phyloP scores from a whole-genome alignment of 2,113 vertebrate species.

The Alaudala cheleensis region DNA sequence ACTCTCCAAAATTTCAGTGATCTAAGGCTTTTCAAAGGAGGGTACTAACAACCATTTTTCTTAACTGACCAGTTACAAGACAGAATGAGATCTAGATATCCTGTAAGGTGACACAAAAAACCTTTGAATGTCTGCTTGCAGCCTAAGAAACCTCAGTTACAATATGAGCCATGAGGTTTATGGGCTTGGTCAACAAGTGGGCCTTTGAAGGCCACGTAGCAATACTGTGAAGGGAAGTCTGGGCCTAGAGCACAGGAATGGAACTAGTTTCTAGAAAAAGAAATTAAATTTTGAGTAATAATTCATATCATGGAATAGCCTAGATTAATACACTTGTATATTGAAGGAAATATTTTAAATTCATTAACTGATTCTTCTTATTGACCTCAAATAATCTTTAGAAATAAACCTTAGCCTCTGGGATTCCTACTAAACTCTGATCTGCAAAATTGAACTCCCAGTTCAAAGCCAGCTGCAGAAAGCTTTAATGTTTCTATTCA shows the following conservation, averaged over 20 bases:
- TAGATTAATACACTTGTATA: not conserved
- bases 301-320: not conserved
- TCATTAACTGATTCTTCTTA: not conserved
- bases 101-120: not conserved
- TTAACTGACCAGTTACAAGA: not conserved
- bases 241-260: not conserved
- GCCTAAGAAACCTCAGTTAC: not conserved
- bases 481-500: not conserved
- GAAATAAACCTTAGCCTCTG: not conserved
- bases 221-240: not conserved
- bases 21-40: not conserved
- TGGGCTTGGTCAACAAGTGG: not conserved
- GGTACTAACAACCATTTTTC: not conserved
- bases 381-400: not conserved
- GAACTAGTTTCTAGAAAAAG: not conserved
- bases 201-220: not conserved
- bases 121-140: fast-evolving
- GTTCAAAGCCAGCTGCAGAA: not conserved
- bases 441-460: not conserved
- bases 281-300: not conserved
- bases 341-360: not conserved
- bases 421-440: not conserved
- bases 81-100: not conserved
- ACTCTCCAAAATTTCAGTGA: not conserved
- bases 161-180: not conserved